Conservation (phyloP, 2,113 vertebrate species). For the Pituophis catenifer region DNA sequence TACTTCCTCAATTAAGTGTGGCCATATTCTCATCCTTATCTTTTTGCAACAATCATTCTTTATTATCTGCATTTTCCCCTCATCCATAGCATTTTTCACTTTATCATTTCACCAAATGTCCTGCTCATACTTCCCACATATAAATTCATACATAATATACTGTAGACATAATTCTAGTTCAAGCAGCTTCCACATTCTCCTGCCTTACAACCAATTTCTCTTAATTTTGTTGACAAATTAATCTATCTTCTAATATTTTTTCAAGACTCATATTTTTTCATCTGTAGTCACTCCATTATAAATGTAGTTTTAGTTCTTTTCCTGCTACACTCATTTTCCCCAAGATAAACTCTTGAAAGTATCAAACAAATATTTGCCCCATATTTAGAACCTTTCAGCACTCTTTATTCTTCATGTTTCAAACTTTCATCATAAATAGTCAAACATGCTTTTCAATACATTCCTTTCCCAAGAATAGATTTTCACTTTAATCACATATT, state of each 20-base stretch:
- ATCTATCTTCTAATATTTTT: neutral
- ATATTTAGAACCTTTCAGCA: neutral
- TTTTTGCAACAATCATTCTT: neutral
- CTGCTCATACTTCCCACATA: neutral
- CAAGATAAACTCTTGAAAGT: neutral
- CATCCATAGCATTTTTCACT: neutral
- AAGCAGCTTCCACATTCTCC: neutral
- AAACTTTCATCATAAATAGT: neutral
- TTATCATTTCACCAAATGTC: neutral
- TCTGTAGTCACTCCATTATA: neutral
- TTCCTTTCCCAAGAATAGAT: neutral
- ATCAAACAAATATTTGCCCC: neutral
- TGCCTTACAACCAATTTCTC: neutral
- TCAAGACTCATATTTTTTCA: neutral
- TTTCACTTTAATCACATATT: neutral
- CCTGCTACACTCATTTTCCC: neutral
- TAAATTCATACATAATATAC: neutral
- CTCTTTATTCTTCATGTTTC: neutral
- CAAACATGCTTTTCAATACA: neutral
- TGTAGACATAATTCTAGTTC: neutral
- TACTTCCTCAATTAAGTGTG: neutral
- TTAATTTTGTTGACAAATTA: neutral
- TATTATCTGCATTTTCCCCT: neutral
- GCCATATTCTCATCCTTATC: neutral
- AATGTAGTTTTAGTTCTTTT: neutral